Evolutionary conservation across 2,888 invertebrate species (phyloP).

Genomic region (Zeuzera pyrina): DNA sequence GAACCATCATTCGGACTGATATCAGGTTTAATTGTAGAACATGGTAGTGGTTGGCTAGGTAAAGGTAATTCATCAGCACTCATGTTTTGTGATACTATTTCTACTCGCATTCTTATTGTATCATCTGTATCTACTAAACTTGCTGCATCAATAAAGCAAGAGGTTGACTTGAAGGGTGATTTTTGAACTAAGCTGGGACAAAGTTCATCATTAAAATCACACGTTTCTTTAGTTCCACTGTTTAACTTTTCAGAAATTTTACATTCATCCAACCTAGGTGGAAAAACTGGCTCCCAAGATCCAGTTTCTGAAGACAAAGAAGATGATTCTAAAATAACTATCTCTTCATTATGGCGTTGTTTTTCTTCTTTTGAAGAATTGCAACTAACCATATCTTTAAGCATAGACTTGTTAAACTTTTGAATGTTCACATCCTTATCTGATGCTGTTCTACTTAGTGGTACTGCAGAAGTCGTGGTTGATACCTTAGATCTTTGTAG

Average conservation of each 20-base stretch:
- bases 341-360: constrained; percentile 75
- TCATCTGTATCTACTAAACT: constrained; percentile 81
- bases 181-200: constrained; percentile 35
- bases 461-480: constrained; percentile 16
- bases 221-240: constrained; percentile 6
- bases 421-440: constrained; percentile 23
- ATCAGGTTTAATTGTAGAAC: constrained; percentile 34
- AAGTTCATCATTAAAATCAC: constrained; percentile 37
- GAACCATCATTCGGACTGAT: constrained; percentile 48
- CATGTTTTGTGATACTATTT: constrained; percentile 9
- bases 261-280: constrained; percentile 48
- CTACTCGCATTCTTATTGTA: constrained; percentile 19
- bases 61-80: constrained; percentile 23
- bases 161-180: constrained; percentile 35
- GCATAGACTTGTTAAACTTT: constrained; percentile 17
- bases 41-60: constrained; percentile 42
- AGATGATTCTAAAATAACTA: constrained; percentile 74
- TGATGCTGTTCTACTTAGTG: constrained; percentile 20
- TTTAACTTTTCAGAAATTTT: constrained; percentile 58
- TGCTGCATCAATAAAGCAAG: constrained; percentile 86
- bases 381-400: constrained; percentile 25
- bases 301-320: constrained; percentile 77
- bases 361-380: constrained; percentile 71
- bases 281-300: constrained; percentile 77
- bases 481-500: constrained; percentile 19